phyloP scores from a whole-genome alignment of 2,113 vertebrate genomes.

The Leptocoma aspasia region DNA sequence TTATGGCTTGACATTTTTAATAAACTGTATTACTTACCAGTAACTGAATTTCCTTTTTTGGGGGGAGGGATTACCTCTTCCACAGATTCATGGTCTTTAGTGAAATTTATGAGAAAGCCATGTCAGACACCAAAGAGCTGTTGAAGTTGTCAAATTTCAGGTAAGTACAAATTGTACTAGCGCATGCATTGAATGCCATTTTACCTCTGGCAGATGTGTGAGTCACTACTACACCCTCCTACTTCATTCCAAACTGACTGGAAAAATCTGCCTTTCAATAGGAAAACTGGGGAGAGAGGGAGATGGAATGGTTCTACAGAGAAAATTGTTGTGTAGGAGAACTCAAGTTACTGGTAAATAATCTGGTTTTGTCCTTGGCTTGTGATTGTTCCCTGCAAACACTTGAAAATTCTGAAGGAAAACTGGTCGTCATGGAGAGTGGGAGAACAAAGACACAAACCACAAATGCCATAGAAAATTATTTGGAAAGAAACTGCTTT shows the following conservation, averaged over 20 bases:
- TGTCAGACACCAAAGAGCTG: conserved; percentile 49
- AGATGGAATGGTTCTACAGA: conserved; percentile 18
- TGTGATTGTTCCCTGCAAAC: conserved; percentile 17
- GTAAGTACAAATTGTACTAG: conserved; percentile 71
- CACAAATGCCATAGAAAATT: conserved; percentile 34
- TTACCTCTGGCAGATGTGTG: conserved; percentile 54
- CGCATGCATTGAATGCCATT: conserved; percentile 76
- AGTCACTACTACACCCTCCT: conserved; percentile 61
- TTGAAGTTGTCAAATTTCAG: conserved; percentile 63
- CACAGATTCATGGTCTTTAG: conserved; percentile 43
- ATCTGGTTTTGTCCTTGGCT: conserved; percentile 18
- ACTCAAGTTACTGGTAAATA: conserved; percentile 52
- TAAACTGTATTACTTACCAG: conserved; percentile 66
- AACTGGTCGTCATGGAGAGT: conserved; percentile 9
- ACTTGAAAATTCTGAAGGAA: conserved; percentile 31
- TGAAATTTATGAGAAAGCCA: conserved; percentile 18
- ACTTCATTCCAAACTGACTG: conserved; percentile 41
- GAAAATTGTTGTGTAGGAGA: conserved; percentile 27
- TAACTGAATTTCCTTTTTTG: conserved; percentile 49
- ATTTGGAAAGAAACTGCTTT: conserved; percentile 29
- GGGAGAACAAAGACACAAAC: conserved; percentile 41
- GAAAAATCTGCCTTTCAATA: conserved; percentile 34
- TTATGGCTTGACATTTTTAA: background rate
- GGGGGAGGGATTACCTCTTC: conserved; percentile 11
- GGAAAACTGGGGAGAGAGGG: background rate